Conservation (phyloP, 2,888 invertebrate species). For the Thecocarcelia acutangulata region DNA sequence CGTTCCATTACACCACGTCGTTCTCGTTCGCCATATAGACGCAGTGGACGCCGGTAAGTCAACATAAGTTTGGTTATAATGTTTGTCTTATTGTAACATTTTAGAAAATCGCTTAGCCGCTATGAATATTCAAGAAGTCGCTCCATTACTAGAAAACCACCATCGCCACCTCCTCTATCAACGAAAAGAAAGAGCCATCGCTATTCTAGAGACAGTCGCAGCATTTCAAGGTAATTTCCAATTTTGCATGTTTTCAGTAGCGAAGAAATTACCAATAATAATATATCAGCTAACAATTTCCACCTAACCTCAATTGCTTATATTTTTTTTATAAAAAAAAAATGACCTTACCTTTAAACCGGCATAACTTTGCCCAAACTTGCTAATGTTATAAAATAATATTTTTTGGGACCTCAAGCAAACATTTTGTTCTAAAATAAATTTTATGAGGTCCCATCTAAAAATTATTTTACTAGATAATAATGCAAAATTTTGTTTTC, state of each 20-base stretch:
- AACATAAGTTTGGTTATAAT: background rate
- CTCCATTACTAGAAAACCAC: slow-evolving; percentile 70
- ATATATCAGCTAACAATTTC: no score
- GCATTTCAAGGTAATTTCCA: slow-evolving; percentile 68
- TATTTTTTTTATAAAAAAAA: no score
- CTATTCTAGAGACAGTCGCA: slow-evolving; percentile 64
- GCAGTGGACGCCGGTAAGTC: slow-evolving; percentile 68
- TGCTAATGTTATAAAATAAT: background rate
- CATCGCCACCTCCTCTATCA: slow-evolving; percentile 68
- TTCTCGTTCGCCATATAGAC: slow-evolving; percentile 67
- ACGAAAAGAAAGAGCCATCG: slow-evolving; percentile 62
- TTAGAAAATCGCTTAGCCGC: background rate
- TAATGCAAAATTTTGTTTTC: background rate
- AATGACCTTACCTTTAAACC: no score
- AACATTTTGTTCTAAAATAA: no score
- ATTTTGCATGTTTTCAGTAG: no score
- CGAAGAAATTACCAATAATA: no score
- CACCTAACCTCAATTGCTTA: slow-evolving; percentile 26
- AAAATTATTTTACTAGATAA: background rate
- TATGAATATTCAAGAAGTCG: slow-evolving; percentile 69
- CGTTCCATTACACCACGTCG: slow-evolving; percentile 65
- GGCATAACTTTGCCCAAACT: no score
- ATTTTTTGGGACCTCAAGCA: no score
- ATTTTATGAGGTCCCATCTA: background rate
- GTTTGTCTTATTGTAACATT: background rate